These are phyloP conservation scores for Bovichtus diacanthus DNA, from an alignment of 2,797 vertebrate species.

Conservation along the genomic window DNA sequence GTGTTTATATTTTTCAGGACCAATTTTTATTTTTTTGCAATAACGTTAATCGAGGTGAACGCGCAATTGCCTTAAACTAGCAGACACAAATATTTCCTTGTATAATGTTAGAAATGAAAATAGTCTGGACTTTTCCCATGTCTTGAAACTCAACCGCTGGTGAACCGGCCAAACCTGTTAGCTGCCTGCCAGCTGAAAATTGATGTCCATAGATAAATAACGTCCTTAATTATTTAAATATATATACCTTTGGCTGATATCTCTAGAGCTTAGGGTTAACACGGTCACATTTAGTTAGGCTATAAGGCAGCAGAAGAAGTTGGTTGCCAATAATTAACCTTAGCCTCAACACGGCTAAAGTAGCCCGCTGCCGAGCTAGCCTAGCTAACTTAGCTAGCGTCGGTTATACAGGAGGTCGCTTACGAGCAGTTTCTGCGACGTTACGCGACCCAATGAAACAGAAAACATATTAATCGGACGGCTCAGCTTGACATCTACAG, in stretches of 20 bases:
- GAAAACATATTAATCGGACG: background rate
- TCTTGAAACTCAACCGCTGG: too few relatives aligned
- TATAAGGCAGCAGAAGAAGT: background rate
- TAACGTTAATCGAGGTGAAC: background rate
- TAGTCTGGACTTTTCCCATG: too few relatives aligned
- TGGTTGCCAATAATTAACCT: background rate
- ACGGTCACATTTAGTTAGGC: too few relatives aligned
- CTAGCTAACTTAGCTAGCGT: background rate
- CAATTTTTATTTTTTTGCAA: too few relatives aligned
- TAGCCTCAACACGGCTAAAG: background rate
- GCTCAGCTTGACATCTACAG: background rate
- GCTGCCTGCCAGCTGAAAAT: background rate
- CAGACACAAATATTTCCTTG: background rate
- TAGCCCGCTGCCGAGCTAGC: conserved; percentile 7
- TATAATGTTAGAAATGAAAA: background rate
- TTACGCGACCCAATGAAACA: background rate
- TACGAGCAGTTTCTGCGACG: background rate
- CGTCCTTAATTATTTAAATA: too few relatives aligned
- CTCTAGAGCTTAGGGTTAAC: accelerated
- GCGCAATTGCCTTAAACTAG: background rate
- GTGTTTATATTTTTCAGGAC: background rate
- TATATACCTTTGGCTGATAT: background rate
- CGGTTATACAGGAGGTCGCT: background rate
- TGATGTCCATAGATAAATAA: too few relatives aligned
- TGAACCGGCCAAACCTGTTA: background rate